phyloP scores from a whole-genome alignment of 1,140 invertebrate genomes.

The Hyphantria cunea region DNA sequence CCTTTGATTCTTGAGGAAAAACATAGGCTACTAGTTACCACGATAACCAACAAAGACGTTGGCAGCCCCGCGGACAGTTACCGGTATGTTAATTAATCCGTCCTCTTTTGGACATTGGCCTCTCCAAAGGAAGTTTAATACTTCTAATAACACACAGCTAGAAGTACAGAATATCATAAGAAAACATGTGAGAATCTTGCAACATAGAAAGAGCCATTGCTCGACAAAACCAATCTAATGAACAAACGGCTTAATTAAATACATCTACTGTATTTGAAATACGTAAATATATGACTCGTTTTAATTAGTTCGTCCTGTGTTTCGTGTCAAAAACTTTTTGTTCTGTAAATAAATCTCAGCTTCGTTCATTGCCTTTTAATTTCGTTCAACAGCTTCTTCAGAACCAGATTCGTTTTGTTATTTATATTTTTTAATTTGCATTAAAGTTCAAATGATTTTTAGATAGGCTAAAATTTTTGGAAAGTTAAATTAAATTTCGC shows the following conservation, averaged over 20 bases:
- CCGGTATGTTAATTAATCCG: too few relatives aligned
- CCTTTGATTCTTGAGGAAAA: too few relatives aligned
- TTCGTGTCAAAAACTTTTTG: slow-evolving; percentile 27
- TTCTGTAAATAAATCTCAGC: slow-evolving; percentile 21
- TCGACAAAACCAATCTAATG: slow-evolving; percentile 22
- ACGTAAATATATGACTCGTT: slow-evolving; percentile 21
- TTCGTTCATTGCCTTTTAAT: slow-evolving; percentile 8
- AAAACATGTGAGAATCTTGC: too few relatives aligned
- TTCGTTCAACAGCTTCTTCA: slow-evolving; percentile 7
- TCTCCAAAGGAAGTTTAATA: too few relatives aligned
- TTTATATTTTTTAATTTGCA: slow-evolving; percentile 5
- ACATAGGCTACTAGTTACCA: too few relatives aligned
- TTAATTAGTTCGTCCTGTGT: slow-evolving; percentile 23
- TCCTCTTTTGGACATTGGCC: too few relatives aligned
- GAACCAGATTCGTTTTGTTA: slow-evolving; percentile 1
- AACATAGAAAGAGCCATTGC: slow-evolving; percentile 2
- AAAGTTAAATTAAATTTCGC: too few relatives aligned
- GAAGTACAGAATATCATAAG: too few relatives aligned
- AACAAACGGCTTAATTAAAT: slow-evolving; percentile 28
- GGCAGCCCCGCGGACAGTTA: too few relatives aligned
- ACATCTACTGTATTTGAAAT: slow-evolving; percentile 21
- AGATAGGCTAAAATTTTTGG: too few relatives aligned
- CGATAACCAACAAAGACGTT: too few relatives aligned
- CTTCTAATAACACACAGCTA: too few relatives aligned
- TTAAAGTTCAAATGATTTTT: background rate